Conservation (phyloP, 2,888 invertebrate species). For the Polietes domitor region DNA sequence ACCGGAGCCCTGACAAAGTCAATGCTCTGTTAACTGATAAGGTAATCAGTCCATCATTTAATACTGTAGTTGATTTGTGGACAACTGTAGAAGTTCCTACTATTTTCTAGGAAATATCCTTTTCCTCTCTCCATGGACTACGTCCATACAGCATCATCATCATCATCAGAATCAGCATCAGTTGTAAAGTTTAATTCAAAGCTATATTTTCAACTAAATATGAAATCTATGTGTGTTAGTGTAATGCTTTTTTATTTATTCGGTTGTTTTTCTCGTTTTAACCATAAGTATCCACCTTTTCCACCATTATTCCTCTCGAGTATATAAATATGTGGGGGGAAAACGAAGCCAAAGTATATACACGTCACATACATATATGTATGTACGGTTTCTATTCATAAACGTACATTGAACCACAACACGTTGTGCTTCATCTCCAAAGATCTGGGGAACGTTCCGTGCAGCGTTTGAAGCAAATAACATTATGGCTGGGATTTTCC, state of each 20-base stretch:
- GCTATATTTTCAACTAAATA: slow-evolving; percentile 7
- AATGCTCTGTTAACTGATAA: no score
- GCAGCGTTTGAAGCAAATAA: neutral
- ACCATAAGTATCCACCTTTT: neutral
- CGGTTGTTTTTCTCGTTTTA: neutral
- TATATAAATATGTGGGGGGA: neutral
- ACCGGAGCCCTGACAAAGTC: no score
- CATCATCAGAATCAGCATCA: neutral
- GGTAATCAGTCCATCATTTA: no score
- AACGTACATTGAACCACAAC: slow-evolving; percentile 51
- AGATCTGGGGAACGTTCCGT: neutral
- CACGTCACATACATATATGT: neutral
- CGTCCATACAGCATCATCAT: neutral
- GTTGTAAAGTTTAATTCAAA: slow-evolving; percentile 6
- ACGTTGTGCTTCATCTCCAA: neutral
- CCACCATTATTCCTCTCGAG: neutral
- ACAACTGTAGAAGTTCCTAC: no score
- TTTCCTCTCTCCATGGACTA: neutral
- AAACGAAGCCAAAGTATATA: neutral
- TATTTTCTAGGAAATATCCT: no score
- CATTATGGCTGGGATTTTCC: slow-evolving; percentile 11
- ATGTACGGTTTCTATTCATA: slow-evolving; percentile 42
- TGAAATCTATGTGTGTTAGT: neutral
- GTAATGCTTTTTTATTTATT: neutral
- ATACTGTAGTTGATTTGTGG: no score